A percentile compares a stretch with the other conserved stretches of the same genome.
Conservation (phyloP, 2,113 vertebrate species). For the Cephalopholis sonnerati region DNA sequence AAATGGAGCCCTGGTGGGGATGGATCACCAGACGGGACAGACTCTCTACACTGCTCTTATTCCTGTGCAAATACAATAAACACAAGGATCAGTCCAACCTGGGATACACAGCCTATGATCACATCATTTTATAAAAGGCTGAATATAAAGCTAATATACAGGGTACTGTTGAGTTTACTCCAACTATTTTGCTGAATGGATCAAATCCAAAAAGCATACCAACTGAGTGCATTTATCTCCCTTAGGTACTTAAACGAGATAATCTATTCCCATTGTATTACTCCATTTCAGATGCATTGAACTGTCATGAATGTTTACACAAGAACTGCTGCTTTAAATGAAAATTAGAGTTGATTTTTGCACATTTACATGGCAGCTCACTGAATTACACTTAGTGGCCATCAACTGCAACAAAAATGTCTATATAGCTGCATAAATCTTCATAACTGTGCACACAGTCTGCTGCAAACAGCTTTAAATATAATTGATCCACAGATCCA, state of each 20-base stretch:
- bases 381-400: no score
- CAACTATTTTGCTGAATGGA: background rate
- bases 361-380: background rate
- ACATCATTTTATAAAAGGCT: no score
- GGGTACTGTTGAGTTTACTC: background rate
- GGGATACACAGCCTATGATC: background rate
- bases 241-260: background rate
- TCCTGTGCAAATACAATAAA: slow-evolving; percentile 81
- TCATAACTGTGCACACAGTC: no score
- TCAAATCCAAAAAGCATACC: background rate
- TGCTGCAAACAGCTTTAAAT: background rate
- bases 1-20: slow-evolving; percentile 92
- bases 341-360: background rate
- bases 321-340: background rate
- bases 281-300: background rate
- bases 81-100: background rate
- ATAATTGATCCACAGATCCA: background rate
- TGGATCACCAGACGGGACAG: slow-evolving; percentile 92
- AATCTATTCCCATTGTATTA: background rate
- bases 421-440: background rate
- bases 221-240: background rate
- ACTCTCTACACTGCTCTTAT: slow-evolving; percentile 90
- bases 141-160: background rate
- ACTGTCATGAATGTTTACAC: background rate
- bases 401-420: background rate